Evolutionary conservation across 2,888 invertebrate genomes (phyloP), one percentile per base, ranked within the genome.

Genomic region (Tethea ocularis): DNA sequence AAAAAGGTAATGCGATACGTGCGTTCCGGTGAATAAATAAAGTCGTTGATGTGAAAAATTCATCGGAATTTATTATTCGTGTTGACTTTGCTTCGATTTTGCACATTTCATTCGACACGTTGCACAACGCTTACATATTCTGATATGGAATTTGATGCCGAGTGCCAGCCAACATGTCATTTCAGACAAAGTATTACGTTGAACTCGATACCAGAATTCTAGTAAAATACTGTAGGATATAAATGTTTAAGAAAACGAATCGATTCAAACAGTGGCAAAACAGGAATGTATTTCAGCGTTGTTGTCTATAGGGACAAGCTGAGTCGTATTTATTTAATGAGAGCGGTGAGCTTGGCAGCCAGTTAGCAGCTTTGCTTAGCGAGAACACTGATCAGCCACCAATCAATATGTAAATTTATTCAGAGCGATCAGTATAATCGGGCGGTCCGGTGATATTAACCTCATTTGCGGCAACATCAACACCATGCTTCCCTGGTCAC

Each of bases 321-420:
- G 17, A 36, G 22, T 10, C 20, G 33, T 33, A 33, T 33, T 22
- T 33, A 84, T 82, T 80, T 74, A 83, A 80, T 82, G 74, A 77
- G 71, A 70, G 76, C 77, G 69, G 75, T 69, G 70, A 82, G 80
- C 76, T 69, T 75, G 77, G 77, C 77, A 77, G 77, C 78, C 80
- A 79, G 83, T 84, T 85, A 84, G 83, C 80, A 82, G 83, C n/a
- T 80, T 83, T 79, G 81, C 82, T 84, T 83, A 86, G 81, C 77
- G 82, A 83, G 86, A 84, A 83, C 84, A 83, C 82, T 84, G 86
- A 89, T 90, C 89, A 86, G 76, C 74, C 74, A 75, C 78, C 82
- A 82, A 91, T 91, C 86, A 88, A 82, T 74, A 91, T 91, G 91
- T 85, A 88, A 91, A 91, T 91, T 86, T 90, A 91, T 91, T 89